Evolutionary conservation across 35 echinoderm and acorn worm genomes (phyloP), one percentile per base, ranked within the genome.

Genomic region (Lytechinus variegatus): DNA sequence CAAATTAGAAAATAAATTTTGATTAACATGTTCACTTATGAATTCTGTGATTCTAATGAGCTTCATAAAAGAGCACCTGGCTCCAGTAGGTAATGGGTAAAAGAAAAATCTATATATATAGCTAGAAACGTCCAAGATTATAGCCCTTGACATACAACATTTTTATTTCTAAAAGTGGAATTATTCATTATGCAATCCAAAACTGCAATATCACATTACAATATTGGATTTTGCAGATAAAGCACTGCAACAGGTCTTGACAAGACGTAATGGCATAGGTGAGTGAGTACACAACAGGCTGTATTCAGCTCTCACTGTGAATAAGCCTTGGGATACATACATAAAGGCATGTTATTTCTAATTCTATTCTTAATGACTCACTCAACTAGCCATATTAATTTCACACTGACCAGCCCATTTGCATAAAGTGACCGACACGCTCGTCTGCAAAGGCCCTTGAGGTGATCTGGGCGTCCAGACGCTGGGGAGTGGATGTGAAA

Each of bases 361-460:
- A 79, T 79, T 19, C 14, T 79, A 24, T 79, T 79, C 66, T 24
- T 79, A 79, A 79, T 79, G 66, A 79, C 66, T 79, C 66, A 79
- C 66, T 79, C 66, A 19, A 24, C 66, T 79, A 79, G 66, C 66
- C 19, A 24, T 79, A 24, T 79, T 79, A 79, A 79, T 79, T 79
- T 79, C 66, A 79, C 66, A n/a, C 66, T 79, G 66, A 79, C 66
- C 66, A 79, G 66, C 66, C n/a, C 66, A 79, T 79, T 79, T 79
- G 66, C 66, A 79, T 79, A 79, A 79, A 79, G 66, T 79, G 66
- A 79, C 66, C 66, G 66, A 79, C 19, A 79, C 66, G 66, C 66
- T 79, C 12, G 66, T 79, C 66, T 79, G 66, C 19, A n/a, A 79
- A 79, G 66, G 66, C 66, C 66, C 66, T 79, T 79, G 21, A 24